Evolutionary conservation across 2,113 vertebrate species (phyloP).

Genomic region (Cinclus mexicanus): DNA sequence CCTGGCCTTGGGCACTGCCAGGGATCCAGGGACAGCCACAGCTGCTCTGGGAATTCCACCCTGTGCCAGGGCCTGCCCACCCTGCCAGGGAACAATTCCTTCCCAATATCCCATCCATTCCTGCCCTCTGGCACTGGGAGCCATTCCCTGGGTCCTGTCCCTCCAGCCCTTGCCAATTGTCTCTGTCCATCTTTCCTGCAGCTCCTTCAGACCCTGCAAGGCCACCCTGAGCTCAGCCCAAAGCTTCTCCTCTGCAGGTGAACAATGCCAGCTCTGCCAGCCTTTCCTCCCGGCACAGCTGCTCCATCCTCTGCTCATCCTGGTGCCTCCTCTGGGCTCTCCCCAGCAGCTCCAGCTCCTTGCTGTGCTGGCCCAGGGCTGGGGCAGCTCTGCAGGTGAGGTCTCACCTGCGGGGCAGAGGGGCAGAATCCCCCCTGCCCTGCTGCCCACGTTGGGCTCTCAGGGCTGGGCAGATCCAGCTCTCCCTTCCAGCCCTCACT

Average conservation of each 20-base stretch:
- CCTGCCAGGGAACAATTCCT: not conserved
- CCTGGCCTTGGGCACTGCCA: not conserved
- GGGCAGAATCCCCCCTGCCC: not conserved
- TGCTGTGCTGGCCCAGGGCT: not conserved
- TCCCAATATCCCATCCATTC: accelerated
- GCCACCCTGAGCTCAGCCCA: too few species aligned
- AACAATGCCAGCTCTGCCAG: too few species aligned
- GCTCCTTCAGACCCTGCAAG: not conserved
- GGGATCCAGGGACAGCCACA: not conserved
- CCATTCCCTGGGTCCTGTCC: not conserved
- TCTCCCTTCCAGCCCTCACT: not conserved
- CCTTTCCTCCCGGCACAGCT: too few species aligned
- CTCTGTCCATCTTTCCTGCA: not conserved
- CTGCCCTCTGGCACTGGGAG: not conserved
- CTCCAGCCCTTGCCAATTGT: not conserved
- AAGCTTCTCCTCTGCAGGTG: too few species aligned
- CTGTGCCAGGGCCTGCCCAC: not conserved
- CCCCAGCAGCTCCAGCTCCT: not conserved
- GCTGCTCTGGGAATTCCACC: not conserved
- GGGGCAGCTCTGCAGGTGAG: not conserved
- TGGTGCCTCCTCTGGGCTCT: not conserved
- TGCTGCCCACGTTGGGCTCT: not conserved
- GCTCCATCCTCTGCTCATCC: not conserved
- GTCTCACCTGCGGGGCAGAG: not conserved
- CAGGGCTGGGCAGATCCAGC: not conserved